phyloP scores from a whole-genome alignment of 2,797 vertebrate genomes.

The Sphenodon punctatus region DNA sequence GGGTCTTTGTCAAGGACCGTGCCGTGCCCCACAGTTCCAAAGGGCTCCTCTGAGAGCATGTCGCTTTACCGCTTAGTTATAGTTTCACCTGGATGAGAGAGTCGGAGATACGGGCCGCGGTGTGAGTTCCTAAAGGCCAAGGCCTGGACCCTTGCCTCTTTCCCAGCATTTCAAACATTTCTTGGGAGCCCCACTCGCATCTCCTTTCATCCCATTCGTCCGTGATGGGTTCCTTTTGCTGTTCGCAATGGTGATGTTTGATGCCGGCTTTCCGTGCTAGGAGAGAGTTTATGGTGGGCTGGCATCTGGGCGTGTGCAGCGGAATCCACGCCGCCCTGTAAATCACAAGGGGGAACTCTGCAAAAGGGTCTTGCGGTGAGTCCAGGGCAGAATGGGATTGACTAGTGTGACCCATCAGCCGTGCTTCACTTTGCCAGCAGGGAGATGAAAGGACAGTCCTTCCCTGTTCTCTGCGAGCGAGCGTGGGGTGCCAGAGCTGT shows the following conservation, averaged over 20 bases:
- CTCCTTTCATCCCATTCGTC: not conserved
- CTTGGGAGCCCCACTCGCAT: not conserved
- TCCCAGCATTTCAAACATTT: not conserved
- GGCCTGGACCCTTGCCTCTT: not conserved
- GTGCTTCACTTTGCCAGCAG: too few species aligned
- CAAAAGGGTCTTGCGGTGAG: not conserved
- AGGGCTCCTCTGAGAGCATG: too few species aligned
- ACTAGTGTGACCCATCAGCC: not conserved
- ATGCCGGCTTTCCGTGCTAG: not conserved
- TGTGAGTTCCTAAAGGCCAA: too few species aligned
- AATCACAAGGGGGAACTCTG: too few species aligned
- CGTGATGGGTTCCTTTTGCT: not conserved
- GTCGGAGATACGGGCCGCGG: too few species aligned
- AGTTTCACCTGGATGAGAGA: too few species aligned
- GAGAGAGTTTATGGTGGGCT: not conserved
- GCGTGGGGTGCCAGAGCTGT: fast-evolving
- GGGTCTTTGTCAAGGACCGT: too few species aligned
- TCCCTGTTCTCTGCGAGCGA: too few species aligned
- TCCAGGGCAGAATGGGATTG: not conserved
- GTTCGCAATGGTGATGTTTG: not conserved
- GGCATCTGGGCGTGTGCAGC: not conserved
- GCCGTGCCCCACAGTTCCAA: too few species aligned
- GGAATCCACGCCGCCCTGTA: not conserved
- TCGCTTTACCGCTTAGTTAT: too few species aligned
- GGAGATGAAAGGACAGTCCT: not conserved